Evolutionary conservation across 92 coral and sea anemone species (phyloP).

Genomic region (Zoanthus gigantus): DNA sequence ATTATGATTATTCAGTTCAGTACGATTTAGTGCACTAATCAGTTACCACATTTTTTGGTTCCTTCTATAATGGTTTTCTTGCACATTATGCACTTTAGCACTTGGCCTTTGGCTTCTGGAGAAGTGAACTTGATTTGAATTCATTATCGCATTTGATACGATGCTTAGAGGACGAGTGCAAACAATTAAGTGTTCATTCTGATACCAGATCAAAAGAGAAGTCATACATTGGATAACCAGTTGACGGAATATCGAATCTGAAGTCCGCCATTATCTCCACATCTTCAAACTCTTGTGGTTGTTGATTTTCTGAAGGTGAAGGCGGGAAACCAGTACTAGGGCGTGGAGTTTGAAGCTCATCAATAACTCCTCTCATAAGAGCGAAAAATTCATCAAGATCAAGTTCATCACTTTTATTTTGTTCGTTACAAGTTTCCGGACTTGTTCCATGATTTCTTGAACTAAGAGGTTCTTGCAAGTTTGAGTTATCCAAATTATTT

Average conservation of each 20-base stretch:
- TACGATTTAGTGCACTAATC: too few species aligned
- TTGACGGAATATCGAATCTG: not conserved
- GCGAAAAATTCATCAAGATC: not conserved
- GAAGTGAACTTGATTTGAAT: too few species aligned
- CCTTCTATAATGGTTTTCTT: too few species aligned
- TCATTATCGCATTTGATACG: too few species aligned
- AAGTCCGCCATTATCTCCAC: constrained; percentile 14
- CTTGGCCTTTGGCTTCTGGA: too few species aligned
- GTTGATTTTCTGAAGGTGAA: not conserved
- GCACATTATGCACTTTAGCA: too few species aligned
- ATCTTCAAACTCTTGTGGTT: not conserved
- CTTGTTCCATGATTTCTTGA: not conserved
- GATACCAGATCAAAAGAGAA: constrained; percentile 45
- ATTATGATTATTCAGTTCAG: too few species aligned
- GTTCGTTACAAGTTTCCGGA: not conserved
- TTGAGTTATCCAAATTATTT: not conserved
- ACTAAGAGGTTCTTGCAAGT: not conserved
- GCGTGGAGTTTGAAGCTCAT: not conserved
- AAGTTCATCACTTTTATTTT: not conserved
- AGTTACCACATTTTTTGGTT: too few species aligned
- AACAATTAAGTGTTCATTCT: not conserved
- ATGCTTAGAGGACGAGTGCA: too few species aligned
- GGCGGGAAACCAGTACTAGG: not conserved
- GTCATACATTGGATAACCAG: constrained; percentile 29
- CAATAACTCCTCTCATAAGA: not conserved